Conservation (phyloP, 1,140 invertebrate genomes). For the Penaeus chinensis region DNA sequence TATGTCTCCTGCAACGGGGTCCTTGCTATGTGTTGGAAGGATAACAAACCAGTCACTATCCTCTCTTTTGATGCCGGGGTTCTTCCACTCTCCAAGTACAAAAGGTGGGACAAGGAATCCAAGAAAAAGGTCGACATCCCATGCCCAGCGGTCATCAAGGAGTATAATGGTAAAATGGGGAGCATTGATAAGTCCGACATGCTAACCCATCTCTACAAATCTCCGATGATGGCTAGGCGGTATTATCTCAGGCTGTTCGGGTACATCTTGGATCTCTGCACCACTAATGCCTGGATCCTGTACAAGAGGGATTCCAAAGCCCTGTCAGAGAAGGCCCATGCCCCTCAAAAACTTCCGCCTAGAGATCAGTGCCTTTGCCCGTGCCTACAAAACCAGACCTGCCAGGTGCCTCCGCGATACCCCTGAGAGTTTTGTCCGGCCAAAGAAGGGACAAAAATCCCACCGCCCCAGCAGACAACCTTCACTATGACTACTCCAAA, state of each 20-base stretch:
- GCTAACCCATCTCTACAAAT: too few relatives aligned
- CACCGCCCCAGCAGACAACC: neutral
- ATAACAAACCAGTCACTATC: too few relatives aligned
- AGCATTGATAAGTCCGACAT: constrained; percentile 38
- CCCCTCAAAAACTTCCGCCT: constrained; percentile 6
- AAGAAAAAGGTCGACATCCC: too few relatives aligned
- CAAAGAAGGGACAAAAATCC: constrained; percentile 28
- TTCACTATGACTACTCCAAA: neutral
- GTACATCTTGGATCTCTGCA: constrained; percentile 39
- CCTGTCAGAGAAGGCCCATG: constrained; percentile 40
- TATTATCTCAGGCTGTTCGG: constrained; percentile 35
- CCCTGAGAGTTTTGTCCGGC: neutral
- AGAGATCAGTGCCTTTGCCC: too few relatives aligned
- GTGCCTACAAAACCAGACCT: neutral
- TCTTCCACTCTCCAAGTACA: too few relatives aligned
- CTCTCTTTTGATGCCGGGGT: too few relatives aligned
- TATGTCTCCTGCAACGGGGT: too few relatives aligned
- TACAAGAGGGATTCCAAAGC: constrained; percentile 39
- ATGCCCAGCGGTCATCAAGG: constrained; percentile 26
- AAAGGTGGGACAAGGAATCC: too few relatives aligned
- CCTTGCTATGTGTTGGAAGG: too few relatives aligned
- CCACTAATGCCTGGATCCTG: neutral
- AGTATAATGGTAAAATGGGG: constrained; percentile 46
- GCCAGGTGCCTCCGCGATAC: neutral
- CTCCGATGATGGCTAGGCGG: constrained; percentile 33